Percentiles rank a stretch among this genome's conserved stretches.
These are phyloP conservation scores for Leptodactylus fallax DNA, from an alignment of 2,797 vertebrate genomes.

Conservation along the genomic window DNA sequence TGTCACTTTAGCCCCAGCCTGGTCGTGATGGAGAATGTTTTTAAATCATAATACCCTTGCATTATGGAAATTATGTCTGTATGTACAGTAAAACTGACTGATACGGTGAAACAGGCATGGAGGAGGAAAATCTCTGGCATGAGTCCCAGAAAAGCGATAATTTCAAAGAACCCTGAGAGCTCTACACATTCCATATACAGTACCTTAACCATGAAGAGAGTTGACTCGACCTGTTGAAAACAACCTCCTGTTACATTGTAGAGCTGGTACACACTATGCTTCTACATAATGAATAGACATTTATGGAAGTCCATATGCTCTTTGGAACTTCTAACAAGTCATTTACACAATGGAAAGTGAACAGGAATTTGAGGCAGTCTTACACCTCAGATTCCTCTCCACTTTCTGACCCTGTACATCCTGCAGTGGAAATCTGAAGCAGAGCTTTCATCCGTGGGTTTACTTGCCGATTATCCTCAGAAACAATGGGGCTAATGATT, in stretches of 20 bases:
- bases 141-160: not conserved
- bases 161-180: not conserved
- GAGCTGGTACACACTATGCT: not conserved
- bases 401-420: too few species aligned
- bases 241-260: not conserved
- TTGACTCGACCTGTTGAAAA: not conserved
- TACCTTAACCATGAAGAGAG: not conserved
- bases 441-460: too few species aligned
- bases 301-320: too few species aligned
- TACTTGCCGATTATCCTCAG: too few species aligned
- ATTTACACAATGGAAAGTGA: too few species aligned
- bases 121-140: not conserved
- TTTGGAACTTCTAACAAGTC: too few species aligned
- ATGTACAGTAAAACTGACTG: not conserved
- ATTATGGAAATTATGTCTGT: not conserved
- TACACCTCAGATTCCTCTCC: too few species aligned
- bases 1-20: not conserved
- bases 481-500: too few species aligned
- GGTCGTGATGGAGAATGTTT: not conserved
- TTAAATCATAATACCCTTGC: not conserved
- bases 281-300: not conserved
- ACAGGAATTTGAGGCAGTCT: too few species aligned
- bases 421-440: too few species aligned
- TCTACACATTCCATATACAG: not conserved
- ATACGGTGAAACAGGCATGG: not conserved